phyloP scores from a whole-genome alignment of 2,888 invertebrate species.

The Digitonthophagus gazella region DNA sequence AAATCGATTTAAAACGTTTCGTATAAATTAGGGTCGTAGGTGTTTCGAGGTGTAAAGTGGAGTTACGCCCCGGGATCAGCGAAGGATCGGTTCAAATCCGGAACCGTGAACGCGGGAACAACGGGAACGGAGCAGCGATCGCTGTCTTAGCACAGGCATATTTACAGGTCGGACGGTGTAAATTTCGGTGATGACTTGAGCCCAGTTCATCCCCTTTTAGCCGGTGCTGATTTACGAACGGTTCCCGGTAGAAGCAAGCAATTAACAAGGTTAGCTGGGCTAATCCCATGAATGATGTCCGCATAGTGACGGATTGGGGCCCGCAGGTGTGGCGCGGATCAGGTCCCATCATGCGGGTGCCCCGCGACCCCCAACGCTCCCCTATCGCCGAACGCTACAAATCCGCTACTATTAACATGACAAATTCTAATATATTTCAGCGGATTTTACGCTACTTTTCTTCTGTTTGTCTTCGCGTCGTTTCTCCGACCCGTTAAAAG shows the following conservation, averaged over 20 bases:
- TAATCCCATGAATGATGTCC: constrained; percentile 56
- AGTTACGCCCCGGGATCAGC: background rate
- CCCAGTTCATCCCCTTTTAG: constrained; percentile 51
- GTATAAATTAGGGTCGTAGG: background rate
- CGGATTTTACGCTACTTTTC: constrained; percentile 38
- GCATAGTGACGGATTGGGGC: constrained; percentile 47
- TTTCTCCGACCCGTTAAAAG: background rate
- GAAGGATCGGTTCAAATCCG: background rate
- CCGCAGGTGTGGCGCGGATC: constrained; percentile 40
- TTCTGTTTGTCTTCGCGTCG: background rate
- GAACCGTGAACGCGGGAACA: background rate
- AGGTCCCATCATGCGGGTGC: constrained; percentile 40
- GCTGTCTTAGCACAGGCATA: constrained; percentile 35
- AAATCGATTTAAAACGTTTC: background rate
- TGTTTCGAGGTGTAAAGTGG: background rate
- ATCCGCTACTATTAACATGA: constrained; percentile 53
- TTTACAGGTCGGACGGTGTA: constrained; percentile 42
- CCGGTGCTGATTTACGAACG: constrained; percentile 51
- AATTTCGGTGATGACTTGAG: constrained; percentile 53
- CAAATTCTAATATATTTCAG: constrained; percentile 54
- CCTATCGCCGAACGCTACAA: constrained; percentile 39
- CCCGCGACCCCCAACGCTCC: constrained; percentile 42
- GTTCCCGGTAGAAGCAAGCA: constrained; percentile 50
- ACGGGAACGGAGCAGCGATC: background rate
- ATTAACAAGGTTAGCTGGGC: constrained; percentile 55